These are phyloP conservation scores for Magallana gigas DNA, from an alignment of 1,140 invertebrate genomes.

Conservation along the genomic window DNA sequence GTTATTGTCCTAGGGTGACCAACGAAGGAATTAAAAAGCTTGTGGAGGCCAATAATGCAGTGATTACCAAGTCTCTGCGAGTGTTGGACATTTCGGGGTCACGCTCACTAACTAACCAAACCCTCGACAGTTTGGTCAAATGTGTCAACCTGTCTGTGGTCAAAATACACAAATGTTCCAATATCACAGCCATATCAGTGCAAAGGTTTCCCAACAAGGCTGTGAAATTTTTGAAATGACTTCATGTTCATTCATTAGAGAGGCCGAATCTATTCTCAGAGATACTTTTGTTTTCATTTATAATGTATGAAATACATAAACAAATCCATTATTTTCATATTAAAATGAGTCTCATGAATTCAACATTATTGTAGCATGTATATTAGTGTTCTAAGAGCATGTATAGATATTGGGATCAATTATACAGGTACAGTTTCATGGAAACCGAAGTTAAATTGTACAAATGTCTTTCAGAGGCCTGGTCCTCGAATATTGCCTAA, in stretches of 20 bases:
- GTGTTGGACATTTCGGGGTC: slow-evolving; percentile 90
- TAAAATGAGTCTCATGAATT: too few relatives aligned
- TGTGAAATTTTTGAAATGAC: slow-evolving; percentile 22
- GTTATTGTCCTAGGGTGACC: slow-evolving; percentile 91
- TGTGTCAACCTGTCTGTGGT: slow-evolving; percentile 42
- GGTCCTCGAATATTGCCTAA: too few relatives aligned
- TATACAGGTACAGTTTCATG: too few relatives aligned
- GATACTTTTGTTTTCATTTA: too few relatives aligned
- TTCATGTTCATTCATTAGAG: neutral
- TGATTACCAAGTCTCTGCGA: slow-evolving; percentile 80
- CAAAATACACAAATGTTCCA: slow-evolving; percentile 42
- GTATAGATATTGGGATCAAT: too few relatives aligned
- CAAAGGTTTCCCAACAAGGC: slow-evolving; percentile 29
- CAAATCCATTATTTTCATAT: too few relatives aligned
- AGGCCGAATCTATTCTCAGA: too few relatives aligned
- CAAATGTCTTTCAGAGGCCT: too few relatives aligned
- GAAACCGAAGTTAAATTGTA: too few relatives aligned
- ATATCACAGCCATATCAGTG: slow-evolving; percentile 41
- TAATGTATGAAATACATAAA: too few relatives aligned
- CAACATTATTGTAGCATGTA: too few relatives aligned
- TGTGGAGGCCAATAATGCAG: slow-evolving; percentile 54
- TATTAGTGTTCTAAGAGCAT: too few relatives aligned
- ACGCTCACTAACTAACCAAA: slow-evolving; percentile 88
- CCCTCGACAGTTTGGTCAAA: slow-evolving; percentile 83
- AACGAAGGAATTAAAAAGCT: slow-evolving; percentile 93